Evolutionary conservation across 2,113 vertebrate genomes (phyloP).

Genomic region (Cichladusa arquata): DNA sequence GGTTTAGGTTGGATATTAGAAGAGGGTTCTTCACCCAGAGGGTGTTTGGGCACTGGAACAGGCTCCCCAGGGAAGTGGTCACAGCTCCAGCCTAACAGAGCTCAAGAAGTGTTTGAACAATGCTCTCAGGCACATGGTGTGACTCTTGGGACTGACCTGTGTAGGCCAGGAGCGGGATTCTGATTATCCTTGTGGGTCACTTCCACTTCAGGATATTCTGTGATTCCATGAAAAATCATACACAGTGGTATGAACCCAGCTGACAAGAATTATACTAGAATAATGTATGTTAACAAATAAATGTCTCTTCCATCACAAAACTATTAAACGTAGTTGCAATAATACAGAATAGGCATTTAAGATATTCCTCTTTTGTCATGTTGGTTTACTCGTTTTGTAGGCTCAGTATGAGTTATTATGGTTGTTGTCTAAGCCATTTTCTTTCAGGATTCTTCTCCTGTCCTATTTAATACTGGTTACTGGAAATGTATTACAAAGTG

Average conservation of each 20-base stretch:
- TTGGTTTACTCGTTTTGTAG: neutral
- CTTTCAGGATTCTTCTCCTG: neutral
- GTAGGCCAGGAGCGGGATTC: neutral
- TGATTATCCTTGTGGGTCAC: no score
- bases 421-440: neutral
- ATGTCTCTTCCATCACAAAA: neutral
- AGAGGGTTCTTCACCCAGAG: neutral
- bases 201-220: neutral
- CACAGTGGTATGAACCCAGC: neutral
- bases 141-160: neutral
- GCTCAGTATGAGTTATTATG: neutral
- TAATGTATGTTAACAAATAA: neutral
- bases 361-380: neutral
- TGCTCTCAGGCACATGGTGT: rapidly evolving
- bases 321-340: neutral
- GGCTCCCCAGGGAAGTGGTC: no score
- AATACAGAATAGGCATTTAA: neutral
- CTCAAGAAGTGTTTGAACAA: no score
- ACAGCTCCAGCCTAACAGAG: neutral
- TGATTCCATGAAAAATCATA: neutral
- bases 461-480: neutral
- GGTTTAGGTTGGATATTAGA: neutral
- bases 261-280: neutral
- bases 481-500: neutral
- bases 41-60: neutral